These are phyloP conservation scores for Channallabes apus DNA, from an alignment of 2,797 vertebrate genomes.

Conservation along the genomic window DNA sequence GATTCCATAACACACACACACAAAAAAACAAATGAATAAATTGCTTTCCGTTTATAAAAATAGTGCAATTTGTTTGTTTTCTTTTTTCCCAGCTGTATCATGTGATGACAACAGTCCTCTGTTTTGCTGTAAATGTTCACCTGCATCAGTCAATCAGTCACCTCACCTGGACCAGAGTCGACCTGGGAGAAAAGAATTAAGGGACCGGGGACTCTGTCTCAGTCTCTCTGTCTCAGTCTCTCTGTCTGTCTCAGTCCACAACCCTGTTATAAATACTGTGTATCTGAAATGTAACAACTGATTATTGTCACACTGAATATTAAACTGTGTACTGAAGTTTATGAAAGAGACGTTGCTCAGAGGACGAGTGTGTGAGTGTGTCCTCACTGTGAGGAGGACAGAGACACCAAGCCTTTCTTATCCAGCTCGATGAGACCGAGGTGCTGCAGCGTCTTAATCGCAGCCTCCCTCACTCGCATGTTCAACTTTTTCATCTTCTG, in stretches of 20 bases:
- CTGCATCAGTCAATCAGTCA: neutral
- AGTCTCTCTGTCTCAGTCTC: neutral
- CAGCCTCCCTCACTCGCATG: slow-evolving; percentile 63
- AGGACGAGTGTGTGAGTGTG: neutral
- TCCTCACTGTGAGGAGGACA: slow-evolving; percentile 41
- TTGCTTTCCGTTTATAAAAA: neutral
- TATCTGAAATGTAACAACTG: neutral
- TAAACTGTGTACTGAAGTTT: neutral
- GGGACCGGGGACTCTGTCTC: neutral
- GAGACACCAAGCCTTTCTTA: slow-evolving; percentile 55
- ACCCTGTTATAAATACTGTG: neutral
- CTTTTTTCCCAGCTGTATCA: neutral
- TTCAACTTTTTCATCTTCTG: slow-evolving; percentile 69
- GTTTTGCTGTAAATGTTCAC: neutral
- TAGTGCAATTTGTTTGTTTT: neutral
- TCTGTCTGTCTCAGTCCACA: neutral
- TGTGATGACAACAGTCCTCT: neutral
- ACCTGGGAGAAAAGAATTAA: neutral
- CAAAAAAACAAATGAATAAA: neutral
- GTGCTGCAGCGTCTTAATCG: slow-evolving; percentile 64
- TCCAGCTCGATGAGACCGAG: slow-evolving; percentile 61
- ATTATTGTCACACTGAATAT: neutral
- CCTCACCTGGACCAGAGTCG: neutral
- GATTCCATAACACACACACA: neutral
- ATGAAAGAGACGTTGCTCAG: neutral